Evolutionary conservation across 1,140 invertebrate species (phyloP).

Genomic region (Sipha flava): DNA sequence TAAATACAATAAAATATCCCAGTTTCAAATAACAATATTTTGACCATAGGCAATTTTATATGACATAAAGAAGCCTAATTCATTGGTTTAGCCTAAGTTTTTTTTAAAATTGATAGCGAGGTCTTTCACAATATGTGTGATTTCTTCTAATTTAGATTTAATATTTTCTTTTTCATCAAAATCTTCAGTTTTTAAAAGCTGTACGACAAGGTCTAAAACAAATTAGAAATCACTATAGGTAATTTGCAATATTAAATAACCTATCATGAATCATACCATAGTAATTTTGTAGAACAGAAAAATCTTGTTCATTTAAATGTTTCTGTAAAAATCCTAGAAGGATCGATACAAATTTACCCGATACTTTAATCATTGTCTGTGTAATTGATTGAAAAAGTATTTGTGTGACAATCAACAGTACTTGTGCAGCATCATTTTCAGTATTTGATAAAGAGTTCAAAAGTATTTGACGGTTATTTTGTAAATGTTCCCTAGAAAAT

Average conservation of each 20-base stretch:
- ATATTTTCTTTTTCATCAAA: conserved; percentile 44
- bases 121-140: conserved; percentile 48
- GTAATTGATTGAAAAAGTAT: conserved; percentile 73
- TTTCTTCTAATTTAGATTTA: conserved; percentile 43
- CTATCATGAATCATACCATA: conserved; percentile 56
- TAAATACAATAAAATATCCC: background rate
- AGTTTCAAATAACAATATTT: background rate
- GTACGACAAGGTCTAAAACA: conserved; percentile 54
- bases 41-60: background rate
- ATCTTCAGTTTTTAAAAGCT: conserved; percentile 49
- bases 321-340: conserved; percentile 65
- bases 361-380: conserved; percentile 76
- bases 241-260: background rate
- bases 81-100: background rate
- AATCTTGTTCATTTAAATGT: conserved; percentile 56
- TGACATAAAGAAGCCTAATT: background rate
- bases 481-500: conserved; percentile 4
- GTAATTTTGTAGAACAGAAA: conserved; percentile 56
- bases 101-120: conserved; percentile 50
- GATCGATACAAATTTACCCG: conserved; percentile 78
- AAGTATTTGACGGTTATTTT: conserved; percentile 24
- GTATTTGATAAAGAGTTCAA: conserved; percentile 58
- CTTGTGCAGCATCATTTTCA: conserved; percentile 66
- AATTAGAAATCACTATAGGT: background rate
- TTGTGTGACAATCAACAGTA: conserved; percentile 71